phyloP scores from a whole-genome alignment of 2,888 invertebrate genomes.

The Gryllus longicercus region DNA sequence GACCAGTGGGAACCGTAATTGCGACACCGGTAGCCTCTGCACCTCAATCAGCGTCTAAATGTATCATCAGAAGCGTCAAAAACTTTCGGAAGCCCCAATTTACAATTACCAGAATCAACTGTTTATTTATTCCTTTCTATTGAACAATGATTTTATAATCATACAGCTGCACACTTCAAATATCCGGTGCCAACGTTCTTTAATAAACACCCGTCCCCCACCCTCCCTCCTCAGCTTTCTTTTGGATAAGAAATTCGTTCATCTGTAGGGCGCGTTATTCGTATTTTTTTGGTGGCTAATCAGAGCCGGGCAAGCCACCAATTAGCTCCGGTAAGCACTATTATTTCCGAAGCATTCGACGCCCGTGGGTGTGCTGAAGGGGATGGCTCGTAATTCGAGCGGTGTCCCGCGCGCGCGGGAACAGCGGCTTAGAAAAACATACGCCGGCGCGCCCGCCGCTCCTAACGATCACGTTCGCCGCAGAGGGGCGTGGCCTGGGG shows the following conservation, averaged over 20 bases:
- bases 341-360: neutral
- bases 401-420: constrained; percentile 4
- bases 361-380: constrained; percentile 3
- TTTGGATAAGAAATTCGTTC: neutral
- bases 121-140: constrained; percentile 6
- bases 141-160: neutral
- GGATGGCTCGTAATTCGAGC: neutral
- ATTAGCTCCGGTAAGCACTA: constrained; percentile 11
- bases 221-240: neutral
- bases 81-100: constrained; percentile 4
- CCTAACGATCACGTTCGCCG: neutral
- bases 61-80: neutral
- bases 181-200: constrained; percentile 1
- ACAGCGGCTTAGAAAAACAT: neutral
- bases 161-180: neutral
- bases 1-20: neutral
- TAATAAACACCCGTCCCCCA: neutral
- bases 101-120: constrained; percentile 1
- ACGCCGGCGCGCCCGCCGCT: neutral
- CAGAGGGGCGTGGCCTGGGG: neutral
- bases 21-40: neutral
- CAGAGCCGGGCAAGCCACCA: neutral
- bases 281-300: constrained; percentile 10
- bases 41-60: constrained; percentile 6
- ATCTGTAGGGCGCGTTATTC: neutral